phyloP scores from a whole-genome alignment of 2,888 invertebrate genomes.

The Nycteola revayana region DNA sequence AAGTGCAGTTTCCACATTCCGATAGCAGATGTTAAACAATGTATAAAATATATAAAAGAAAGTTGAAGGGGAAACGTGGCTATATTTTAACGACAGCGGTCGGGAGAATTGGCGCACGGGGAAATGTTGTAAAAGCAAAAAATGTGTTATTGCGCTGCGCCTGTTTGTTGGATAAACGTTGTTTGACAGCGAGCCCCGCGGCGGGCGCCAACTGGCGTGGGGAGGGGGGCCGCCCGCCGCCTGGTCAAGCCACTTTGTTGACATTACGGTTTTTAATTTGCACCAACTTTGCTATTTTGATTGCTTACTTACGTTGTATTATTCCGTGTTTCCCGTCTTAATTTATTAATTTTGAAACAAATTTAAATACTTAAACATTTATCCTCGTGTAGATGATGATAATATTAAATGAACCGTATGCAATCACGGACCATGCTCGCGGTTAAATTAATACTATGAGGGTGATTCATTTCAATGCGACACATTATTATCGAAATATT shows the following conservation, averaged over 20 bases:
- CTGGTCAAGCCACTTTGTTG: slow-evolving; percentile 57
- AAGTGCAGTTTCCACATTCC: slow-evolving; percentile 49
- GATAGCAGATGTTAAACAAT: slow-evolving; percentile 31
- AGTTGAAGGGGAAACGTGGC: slow-evolving; percentile 43
- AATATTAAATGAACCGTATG: slow-evolving; percentile 5
- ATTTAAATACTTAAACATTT: slow-evolving; percentile 22
- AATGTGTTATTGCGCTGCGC: slow-evolving; percentile 67
- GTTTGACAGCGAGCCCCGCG: slow-evolving; percentile 60
- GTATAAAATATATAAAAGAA: slow-evolving; percentile 33
- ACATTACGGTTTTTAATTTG: slow-evolving; percentile 60
- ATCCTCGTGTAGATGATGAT: no score
- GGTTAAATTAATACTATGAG: slow-evolving; percentile 54
- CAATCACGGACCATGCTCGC: slow-evolving; percentile 24
- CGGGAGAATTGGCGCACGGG: slow-evolving; percentile 50
- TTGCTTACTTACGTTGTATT: slow-evolving; percentile 17
- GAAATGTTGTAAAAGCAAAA: slow-evolving; percentile 59
- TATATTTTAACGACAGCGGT: slow-evolving; percentile 44
- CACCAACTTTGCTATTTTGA: slow-evolving; percentile 40
- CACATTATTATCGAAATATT: slow-evolving; percentile 61
- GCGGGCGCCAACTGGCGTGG: slow-evolving; percentile 20
- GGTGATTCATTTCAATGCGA: slow-evolving; percentile 58
- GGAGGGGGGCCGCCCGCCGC: slow-evolving; percentile 30
- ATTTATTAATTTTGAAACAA: slow-evolving; percentile 34
- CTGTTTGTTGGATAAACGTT: slow-evolving; percentile 70
- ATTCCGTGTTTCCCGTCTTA: slow-evolving; percentile 27